Conservation (phyloP, 2,888 invertebrate genomes). For the Scrobipalpa costella region DNA sequence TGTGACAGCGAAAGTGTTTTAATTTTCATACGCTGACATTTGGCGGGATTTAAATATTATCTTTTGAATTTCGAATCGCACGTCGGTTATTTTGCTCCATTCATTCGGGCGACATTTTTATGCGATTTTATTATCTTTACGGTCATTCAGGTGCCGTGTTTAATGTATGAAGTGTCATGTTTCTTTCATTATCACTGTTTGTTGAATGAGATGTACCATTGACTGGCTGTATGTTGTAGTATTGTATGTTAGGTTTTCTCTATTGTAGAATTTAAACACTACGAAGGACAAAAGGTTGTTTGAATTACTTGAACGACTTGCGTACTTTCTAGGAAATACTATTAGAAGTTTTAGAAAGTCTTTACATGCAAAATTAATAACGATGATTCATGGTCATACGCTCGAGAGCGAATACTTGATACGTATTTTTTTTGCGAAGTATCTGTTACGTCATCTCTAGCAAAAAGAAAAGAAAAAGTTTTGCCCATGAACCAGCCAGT, state of each 20-base stretch:
- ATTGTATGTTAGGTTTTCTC: not conserved
- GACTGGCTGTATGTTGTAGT: slow-evolving; percentile 4
- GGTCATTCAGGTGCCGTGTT: slow-evolving; percentile 11
- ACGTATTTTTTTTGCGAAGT: no score
- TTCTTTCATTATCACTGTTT: not conserved
- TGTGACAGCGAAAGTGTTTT: slow-evolving; percentile 47
- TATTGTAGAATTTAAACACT: not conserved
- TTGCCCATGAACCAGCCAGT: not conserved
- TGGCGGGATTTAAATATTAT: slow-evolving; percentile 27
- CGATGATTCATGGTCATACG: not conserved
- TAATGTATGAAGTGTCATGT: slow-evolving; percentile 12
- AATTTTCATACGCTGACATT: slow-evolving; percentile 36
- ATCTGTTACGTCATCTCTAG: not conserved
- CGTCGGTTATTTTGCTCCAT: not conserved
- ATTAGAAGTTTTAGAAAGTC: slow-evolving; percentile 2
- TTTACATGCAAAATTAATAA: slow-evolving; percentile 5
- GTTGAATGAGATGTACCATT: not conserved
- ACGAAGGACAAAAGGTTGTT: slow-evolving; percentile 4
- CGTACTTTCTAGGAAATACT: slow-evolving; percentile 5
- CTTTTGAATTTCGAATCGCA: slow-evolving; percentile 22
- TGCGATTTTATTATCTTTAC: slow-evolving; percentile 8
- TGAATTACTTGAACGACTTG: not conserved
- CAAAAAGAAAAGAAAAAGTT: not conserved
- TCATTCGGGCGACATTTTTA: slow-evolving; percentile 21
- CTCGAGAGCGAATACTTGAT: not conserved